Evolutionary conservation across 2,888 invertebrate genomes (phyloP).

Genomic region (Abrostola triplasia): DNA sequence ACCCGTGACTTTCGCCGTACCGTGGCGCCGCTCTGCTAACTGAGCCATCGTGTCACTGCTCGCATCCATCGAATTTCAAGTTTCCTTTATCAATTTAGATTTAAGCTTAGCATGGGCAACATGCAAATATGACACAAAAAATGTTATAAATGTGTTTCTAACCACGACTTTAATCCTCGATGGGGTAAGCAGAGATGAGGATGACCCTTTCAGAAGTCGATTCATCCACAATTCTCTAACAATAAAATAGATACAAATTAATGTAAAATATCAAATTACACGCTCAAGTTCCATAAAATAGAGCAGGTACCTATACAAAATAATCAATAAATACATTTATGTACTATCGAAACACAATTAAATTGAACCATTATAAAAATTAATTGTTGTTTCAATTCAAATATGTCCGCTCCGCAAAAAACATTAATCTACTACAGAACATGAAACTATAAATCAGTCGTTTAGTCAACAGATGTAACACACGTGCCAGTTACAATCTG

Average conservation of each 20-base stretch:
- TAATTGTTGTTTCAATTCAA: conserved; percentile 28
- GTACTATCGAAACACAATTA: conserved; percentile 7
- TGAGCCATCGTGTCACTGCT: too few relatives aligned
- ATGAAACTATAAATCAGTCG: conserved; percentile 39
- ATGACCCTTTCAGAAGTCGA: background rate
- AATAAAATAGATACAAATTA: too few relatives aligned
- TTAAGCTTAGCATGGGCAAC: too few relatives aligned
- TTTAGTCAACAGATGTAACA: conserved; percentile 23
- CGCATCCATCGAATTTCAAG: too few relatives aligned
- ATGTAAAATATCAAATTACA: too few relatives aligned
- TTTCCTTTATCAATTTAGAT: too few relatives aligned
- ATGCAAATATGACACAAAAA: too few relatives aligned
- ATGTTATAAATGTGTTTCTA: too few relatives aligned
- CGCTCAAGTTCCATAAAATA: background rate
- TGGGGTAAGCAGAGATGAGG: too few relatives aligned
- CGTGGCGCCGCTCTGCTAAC: too few relatives aligned
- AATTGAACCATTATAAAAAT: conserved; percentile 30
- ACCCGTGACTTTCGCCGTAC: too few relatives aligned
- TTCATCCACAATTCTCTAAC: conserved; percentile 13
- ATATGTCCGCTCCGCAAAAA: conserved; percentile 18
- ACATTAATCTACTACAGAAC: conserved; percentile 17
- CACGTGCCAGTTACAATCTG: conserved; percentile 38
- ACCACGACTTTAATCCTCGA: too few relatives aligned
- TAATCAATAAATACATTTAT: conserved; percentile 2
- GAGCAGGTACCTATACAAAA: background rate